Conservation (phyloP, 2,113 vertebrate genomes). For the Perca flavescens region DNA sequence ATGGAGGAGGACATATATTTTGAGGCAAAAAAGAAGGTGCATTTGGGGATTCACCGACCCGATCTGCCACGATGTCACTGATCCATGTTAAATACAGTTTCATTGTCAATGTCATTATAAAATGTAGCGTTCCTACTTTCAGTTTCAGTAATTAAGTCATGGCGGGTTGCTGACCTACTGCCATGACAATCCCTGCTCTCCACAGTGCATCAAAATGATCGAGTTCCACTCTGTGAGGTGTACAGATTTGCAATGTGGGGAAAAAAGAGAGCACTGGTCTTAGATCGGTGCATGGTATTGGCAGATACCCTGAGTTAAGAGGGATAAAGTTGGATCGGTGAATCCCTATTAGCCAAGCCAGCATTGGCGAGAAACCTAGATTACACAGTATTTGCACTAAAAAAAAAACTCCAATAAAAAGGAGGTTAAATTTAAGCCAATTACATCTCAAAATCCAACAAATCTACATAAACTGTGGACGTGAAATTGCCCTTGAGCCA, state of each 20-base stretch:
- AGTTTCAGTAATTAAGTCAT: neutral
- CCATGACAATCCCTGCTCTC: neutral
- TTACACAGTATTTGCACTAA: slow-evolving; percentile 29
- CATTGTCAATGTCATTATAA: neutral
- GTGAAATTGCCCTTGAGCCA: neutral
- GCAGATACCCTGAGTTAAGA: slow-evolving; percentile 36
- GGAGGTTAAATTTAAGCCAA: slow-evolving; percentile 9
- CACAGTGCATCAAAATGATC: slow-evolving; percentile 5
- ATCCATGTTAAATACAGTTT: slow-evolving; percentile 1
- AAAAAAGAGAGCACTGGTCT: neutral
- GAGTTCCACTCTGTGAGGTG: neutral
- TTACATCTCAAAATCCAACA: neutral
- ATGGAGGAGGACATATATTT: neutral
- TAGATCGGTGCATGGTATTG: neutral
- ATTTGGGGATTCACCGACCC: neutral
- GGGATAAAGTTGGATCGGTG: slow-evolving; percentile 2
- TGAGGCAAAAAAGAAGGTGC: slow-evolving; percentile 6
- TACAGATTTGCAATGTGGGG: neutral
- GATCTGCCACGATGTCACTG: neutral
- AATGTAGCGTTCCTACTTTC: neutral
- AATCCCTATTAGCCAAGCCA: slow-evolving; percentile 7
- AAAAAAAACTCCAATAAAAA: neutral
- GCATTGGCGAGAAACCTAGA: slow-evolving; percentile 22
- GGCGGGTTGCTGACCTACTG: neutral
- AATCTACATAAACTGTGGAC: neutral